These are phyloP conservation scores for Lutjanus argentimaculatus DNA, from an alignment of 2,797 vertebrate genomes.

Conservation along the genomic window DNA sequence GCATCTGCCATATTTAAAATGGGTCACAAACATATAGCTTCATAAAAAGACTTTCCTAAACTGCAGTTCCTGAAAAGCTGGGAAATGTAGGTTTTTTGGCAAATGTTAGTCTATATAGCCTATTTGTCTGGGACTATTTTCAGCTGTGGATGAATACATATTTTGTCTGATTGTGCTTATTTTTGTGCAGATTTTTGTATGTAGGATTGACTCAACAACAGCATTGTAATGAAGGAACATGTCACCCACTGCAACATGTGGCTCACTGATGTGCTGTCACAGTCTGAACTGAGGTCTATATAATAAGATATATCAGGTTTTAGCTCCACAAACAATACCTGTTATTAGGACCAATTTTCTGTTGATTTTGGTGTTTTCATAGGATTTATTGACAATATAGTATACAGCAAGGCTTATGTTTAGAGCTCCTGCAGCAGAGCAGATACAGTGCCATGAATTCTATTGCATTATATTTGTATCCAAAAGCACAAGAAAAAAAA, in stretches of 20 bases:
- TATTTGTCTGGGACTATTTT: neutral
- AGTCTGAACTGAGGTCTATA: neutral
- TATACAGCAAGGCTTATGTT: no score
- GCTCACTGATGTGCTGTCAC: no score
- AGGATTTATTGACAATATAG: neutral
- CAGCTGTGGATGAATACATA: neutral
- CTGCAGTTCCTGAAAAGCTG: no score
- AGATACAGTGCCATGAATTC: neutral
- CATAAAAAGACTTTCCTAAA: no score
- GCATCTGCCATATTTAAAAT: neutral
- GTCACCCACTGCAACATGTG: no score
- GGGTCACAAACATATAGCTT: neutral
- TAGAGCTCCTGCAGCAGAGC: neutral
- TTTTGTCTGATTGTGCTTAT: neutral
- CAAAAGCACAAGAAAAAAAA: neutral
- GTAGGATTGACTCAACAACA: neutral
- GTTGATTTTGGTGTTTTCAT: neutral
- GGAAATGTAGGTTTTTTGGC: neutral
- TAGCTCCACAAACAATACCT: neutral
- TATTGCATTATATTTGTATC: neutral
- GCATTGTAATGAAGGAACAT: no score
- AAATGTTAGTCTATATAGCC: neutral
- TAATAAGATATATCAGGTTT: neutral
- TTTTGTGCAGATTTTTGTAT: neutral
- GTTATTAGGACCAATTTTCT: neutral